Evolutionary conservation across 2,797 vertebrate species (phyloP).

Genomic region (Macropus fuliginosus): DNA sequence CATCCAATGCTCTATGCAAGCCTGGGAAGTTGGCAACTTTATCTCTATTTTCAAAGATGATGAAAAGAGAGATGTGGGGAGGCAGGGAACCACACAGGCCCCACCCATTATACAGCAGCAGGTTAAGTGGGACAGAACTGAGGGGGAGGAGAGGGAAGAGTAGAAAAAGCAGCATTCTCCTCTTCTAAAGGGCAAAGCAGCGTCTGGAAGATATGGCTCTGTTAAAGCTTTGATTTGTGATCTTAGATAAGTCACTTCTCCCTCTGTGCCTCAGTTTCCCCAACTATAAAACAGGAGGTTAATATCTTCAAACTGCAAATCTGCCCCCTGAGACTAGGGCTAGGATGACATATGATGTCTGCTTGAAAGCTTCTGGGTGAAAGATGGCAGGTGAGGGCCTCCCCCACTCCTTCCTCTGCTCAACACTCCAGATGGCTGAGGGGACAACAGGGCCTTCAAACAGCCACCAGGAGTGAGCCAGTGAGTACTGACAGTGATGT

Average conservation of each 20-base stretch:
- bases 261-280: slow-evolving; percentile 52
- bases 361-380: slow-evolving; percentile 1
- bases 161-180: background rate
- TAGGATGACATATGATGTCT: background rate
- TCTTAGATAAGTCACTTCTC: slow-evolving; percentile 9
- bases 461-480: background rate
- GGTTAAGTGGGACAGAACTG: background rate
- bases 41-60: background rate
- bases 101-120: background rate
- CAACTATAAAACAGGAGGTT: background rate
- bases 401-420: background rate
- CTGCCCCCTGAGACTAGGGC: slow-evolving; percentile 21
- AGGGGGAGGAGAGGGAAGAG: background rate
- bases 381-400: background rate
- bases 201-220: slow-evolving; percentile 4
- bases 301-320: slow-evolving; percentile 47
- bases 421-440: background rate
- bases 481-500: slow-evolving; percentile 13
- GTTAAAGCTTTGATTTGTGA: slow-evolving; percentile 2
- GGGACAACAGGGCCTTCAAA: background rate
- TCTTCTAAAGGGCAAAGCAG: background rate
- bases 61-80: background rate
- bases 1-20: background rate
- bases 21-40: background rate
- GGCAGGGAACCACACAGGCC: background rate